Conservation (phyloP, 2,888 invertebrate genomes). For the Tetranychus truncatus region DNA sequence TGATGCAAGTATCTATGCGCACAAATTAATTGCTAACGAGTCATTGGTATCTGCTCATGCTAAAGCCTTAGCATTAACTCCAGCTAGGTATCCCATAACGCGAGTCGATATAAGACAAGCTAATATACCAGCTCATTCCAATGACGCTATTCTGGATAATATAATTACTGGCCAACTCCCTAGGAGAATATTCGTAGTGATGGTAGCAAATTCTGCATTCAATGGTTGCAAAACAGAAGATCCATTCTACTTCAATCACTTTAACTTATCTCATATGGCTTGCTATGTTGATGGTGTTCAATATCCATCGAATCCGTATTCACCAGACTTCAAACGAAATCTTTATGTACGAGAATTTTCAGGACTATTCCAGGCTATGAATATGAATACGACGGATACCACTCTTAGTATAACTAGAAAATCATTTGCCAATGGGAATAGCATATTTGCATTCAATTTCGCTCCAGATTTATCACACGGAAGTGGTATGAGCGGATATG, state of each 20-base stretch:
- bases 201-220: neutral
- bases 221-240: neutral
- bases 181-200: neutral
- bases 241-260: conserved; percentile 10
- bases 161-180: neutral
- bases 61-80: neutral
- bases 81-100: conserved; percentile 5
- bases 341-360: conserved; percentile 11
- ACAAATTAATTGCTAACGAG: neutral
- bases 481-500: neutral
- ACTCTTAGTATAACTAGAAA: neutral
- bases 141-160: conserved; percentile 3
- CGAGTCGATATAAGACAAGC: neutral
- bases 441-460: conserved; percentile 15
- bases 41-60: neutral
- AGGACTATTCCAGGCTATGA: conserved; percentile 12
- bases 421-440: conserved; percentile 5
- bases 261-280: conserved; percentile 8
- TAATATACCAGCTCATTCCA: neutral
- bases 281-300: conserved; percentile 11
- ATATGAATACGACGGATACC: neutral
- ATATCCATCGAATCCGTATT: conserved; percentile 7
- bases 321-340: neutral
- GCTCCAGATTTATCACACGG: conserved; percentile 14
- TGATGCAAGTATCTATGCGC: neutral